Evolutionary conservation across 2,888 invertebrate species (phyloP).

Genomic region (Acleris cristana): DNA sequence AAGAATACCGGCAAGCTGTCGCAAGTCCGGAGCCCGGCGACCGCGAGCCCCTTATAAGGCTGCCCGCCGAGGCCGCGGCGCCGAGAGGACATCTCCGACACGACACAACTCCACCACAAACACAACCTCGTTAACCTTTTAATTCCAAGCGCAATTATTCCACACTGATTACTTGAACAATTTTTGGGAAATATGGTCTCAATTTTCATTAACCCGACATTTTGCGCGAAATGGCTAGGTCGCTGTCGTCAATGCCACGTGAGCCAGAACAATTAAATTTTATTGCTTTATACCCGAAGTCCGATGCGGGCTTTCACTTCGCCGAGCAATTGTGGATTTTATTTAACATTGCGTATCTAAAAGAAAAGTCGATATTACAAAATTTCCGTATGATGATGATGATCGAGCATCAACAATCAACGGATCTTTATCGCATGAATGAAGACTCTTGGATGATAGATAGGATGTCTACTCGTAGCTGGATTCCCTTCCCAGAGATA

Average conservation of each 20-base stretch:
- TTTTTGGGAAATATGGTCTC: conserved; percentile 29
- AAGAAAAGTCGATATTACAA: not conserved
- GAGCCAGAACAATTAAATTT: conserved; percentile 24
- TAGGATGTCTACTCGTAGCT: conserved; percentile 40
- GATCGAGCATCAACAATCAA: conserved; percentile 37
- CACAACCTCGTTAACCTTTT: conserved; percentile 55
- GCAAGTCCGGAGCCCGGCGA: conserved; percentile 59
- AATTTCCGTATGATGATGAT: not conserved
- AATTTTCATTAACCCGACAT: conserved; percentile 29
- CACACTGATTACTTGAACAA: conserved; percentile 15
- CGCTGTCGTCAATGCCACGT: conserved; percentile 24
- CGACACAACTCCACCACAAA: conserved; percentile 39
- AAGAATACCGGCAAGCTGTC: conserved; percentile 65
- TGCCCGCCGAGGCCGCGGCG: conserved; percentile 64
- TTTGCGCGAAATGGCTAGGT: conserved; percentile 34
- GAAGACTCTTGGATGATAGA: conserved; percentile 57
- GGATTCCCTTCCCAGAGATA: conserved; percentile 59
- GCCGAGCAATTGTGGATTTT: not conserved
- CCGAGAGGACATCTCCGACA: conserved; percentile 50
- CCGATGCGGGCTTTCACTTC: not conserved
- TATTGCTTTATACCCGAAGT: conserved; percentile 13
- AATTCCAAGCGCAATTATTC: conserved; percentile 42
- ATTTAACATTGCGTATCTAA: not conserved
- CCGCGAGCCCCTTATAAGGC: conserved; percentile 75
- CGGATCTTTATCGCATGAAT: conserved; percentile 50